Base-by-base conservation (phyloP, 1,140 invertebrate genomes). In the Danaus plexippus region DNA sequence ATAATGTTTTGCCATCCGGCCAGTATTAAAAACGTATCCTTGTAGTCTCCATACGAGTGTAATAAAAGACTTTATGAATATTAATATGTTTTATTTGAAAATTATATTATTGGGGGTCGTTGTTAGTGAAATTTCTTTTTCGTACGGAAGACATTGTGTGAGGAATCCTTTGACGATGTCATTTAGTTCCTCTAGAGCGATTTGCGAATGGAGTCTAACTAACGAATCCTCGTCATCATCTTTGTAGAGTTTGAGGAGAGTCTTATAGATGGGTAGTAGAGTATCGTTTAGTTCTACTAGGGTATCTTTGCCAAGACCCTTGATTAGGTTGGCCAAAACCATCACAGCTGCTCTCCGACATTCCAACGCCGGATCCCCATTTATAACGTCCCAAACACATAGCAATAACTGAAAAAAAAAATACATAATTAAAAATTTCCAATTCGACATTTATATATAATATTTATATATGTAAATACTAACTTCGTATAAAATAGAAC, bases 271-370 rank as follows among this genome's bases (percentile, higher is more conserved):
- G 5, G 91, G 89, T 9, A 91, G 77, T 13, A 96, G 79, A 46
- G 92, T 88, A 43, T 90, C 89, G 67, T 91, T 91, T 9, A 96
- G 75, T 57, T 91, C 88, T 7, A 84, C 73, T 22, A 96, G 78
- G 9, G 90, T 88, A 66, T 94, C 91, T 69, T 87, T 90, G 12
- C 92, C 92, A 9, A 95, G 80, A 12, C 95, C 95, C 69, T 91
- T 90, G 13, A 96, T 76, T 43, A 96, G 75, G 59, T 93, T 88
- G 40, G 91, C 90, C 52, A 94, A 88, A 9, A 96, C 91, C 72
- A 95, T 84, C 8, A 94, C 91, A 15, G 92, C 93, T n/a, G 95
- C 94, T 69, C 94, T 88, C 55, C 94, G 87, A 43, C 94, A 93
- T 83, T 94, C 92, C 11, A 90, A 72, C 22, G 88, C 87, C 66